phyloP scores from a whole-genome alignment of 2,113 vertebrate genomes.

The Daphoenositta chrysoptera region DNA sequence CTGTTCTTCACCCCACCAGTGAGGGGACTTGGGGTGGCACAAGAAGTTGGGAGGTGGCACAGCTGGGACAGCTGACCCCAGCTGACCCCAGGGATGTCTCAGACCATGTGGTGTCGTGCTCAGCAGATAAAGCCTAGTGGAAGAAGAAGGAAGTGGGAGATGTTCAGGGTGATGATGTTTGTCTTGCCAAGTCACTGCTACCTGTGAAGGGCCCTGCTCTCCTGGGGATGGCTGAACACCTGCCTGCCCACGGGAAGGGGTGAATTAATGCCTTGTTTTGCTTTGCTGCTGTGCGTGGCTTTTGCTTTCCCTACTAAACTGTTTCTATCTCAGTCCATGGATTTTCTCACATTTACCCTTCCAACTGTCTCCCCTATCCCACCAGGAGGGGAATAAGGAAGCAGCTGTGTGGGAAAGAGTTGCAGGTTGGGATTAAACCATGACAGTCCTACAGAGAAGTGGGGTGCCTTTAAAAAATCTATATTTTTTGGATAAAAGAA shows the following conservation, averaged over 20 bases:
- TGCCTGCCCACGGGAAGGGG: neutral
- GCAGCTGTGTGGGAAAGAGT: neutral
- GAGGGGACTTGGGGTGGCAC: neutral
- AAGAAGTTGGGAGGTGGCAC: neutral
- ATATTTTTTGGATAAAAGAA: neutral
- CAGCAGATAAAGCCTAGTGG: neutral
- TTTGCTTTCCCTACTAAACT: neutral
- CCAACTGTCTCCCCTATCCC: neutral
- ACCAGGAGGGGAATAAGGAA: neutral
- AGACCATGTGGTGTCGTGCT: neutral
- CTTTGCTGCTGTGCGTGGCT: neutral
- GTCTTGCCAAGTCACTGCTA: neutral
- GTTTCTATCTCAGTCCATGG: neutral
- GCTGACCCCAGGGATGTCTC: neutral
- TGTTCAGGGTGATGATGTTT: accelerated
- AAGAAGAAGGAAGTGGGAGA: neutral
- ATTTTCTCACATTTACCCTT: neutral
- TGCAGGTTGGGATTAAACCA: neutral
- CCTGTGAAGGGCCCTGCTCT: neutral
- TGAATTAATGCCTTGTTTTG: neutral
- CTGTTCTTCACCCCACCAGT: neutral
- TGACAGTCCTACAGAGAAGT: neutral
- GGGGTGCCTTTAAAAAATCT: neutral
- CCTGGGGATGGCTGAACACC: neutral
- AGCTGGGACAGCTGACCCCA: neutral